Evolutionary conservation across 2,888 invertebrate species (phyloP).

Genomic region (Drosophila atripex): DNA sequence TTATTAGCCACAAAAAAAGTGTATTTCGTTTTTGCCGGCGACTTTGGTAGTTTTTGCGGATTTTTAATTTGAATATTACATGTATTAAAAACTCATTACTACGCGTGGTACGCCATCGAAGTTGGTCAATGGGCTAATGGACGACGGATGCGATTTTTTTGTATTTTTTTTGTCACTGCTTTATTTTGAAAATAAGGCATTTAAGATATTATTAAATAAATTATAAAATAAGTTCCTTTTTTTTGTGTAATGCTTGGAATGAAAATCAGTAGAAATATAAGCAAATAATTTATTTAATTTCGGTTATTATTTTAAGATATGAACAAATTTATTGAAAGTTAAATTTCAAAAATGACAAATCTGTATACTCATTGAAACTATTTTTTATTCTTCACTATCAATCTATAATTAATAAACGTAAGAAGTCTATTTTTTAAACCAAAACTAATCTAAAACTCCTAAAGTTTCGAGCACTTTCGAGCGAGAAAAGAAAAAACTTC

Average conservation of each 20-base stretch:
- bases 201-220: constrained; percentile 8
- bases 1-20: constrained; percentile 56
- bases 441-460: too few species aligned
- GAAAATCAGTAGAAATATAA: background rate
- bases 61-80: constrained; percentile 78
- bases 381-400: too few species aligned
- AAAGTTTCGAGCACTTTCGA: background rate
- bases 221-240: background rate
- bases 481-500: background rate
- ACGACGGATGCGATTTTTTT: constrained; percentile 54
- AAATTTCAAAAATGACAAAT: too few species aligned
- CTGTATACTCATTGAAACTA: too few species aligned
- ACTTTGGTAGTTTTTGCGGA: constrained; percentile 42
- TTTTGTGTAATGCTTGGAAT: background rate
- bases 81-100: constrained; percentile 75
- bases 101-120: constrained; percentile 55
- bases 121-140: constrained; percentile 76
- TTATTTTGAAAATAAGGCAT: constrained; percentile 22
- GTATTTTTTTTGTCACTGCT: background rate
- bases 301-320: background rate
- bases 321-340: too few species aligned
- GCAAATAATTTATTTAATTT: background rate
- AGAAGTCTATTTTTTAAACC: too few species aligned
- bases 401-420: too few species aligned
- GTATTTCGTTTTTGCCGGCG: constrained; percentile 58